Conservation (phyloP, 2,113 vertebrate genomes). For the Tachuris rubrigastra region DNA sequence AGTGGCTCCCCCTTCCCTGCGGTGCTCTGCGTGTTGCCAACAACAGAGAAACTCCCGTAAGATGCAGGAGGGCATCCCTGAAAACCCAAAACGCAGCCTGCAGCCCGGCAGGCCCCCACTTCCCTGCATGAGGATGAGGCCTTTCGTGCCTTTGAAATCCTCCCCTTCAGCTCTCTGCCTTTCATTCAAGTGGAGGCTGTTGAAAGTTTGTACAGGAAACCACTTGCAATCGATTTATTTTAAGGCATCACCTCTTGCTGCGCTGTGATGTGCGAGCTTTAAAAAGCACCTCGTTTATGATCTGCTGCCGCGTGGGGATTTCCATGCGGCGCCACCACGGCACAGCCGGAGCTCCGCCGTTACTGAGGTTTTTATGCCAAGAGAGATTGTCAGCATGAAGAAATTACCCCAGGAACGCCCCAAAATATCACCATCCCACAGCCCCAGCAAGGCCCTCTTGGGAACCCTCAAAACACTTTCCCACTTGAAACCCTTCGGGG, state of each 20-base stretch:
- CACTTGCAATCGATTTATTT: conserved; percentile 32
- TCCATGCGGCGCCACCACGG: neutral
- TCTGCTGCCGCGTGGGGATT: neutral
- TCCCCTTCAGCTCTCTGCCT: neutral
- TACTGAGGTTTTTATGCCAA: neutral
- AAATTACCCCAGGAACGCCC: neutral
- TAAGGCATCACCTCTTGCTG: conserved; percentile 52
- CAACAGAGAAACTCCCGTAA: neutral
- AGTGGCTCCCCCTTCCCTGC: neutral
- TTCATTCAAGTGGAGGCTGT: neutral
- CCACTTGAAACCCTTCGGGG: neutral
- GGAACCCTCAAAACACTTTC: neutral
- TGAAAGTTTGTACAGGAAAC: conserved; percentile 22
- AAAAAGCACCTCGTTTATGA: conserved; percentile 37
- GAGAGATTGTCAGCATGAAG: neutral
- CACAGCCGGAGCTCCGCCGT: neutral
- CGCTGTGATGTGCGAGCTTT: neutral
- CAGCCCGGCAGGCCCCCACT: rapidly evolving
- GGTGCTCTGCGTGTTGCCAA: neutral
- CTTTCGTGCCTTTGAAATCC: neutral
- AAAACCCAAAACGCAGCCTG: neutral
- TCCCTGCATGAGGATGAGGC: neutral
- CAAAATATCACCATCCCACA: neutral
- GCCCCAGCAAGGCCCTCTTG: neutral
- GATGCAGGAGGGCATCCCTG: neutral